Base-by-base conservation (phyloP, 1,140 invertebrate species). In the Zaprionus inermis region DNA sequence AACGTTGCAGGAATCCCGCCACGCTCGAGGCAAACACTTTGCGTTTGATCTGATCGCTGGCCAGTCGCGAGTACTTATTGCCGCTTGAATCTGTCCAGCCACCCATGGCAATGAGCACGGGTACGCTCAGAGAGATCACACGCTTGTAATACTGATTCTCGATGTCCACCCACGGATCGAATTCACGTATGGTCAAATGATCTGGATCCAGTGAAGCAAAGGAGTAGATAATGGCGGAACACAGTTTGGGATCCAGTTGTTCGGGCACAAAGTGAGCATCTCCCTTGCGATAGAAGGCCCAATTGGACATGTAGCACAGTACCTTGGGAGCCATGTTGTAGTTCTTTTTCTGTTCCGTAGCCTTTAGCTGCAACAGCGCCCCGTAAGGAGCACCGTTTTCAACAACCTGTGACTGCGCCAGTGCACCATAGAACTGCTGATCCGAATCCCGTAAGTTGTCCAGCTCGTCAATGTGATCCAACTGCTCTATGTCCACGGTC, bases 61-160 rank as follows among this genome's bases (percentile, higher is more conserved):
- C 96, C 14, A 97, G 88, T 54, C 95, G 94, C 0, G 96, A 97
- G 86, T 97, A 98, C 90, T 97, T 97, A 80, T 96, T 95, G 0
- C 96, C 96, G 3, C 94, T 93, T 5, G 97, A 97, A 85, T 98
- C 97, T 0, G 97, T 97, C 97, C 97, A 98, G 0, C 97, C 97
- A n/a, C 97, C 97, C 38, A 98, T 88, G 3, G 96, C 96, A 16
- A 98, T 88, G 2, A 98, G 76, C 0, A 97, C 94, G 81, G 95
- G 95, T 0, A 96, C 92, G 22, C 79, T 74, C 1, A 82, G 36
- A 0, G 76, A 64, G 6, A 79, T 78, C 0, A 81, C 79, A 5
- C 89, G 67, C 12, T 74, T 67, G 36, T 70, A 93, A 93, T 95
- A 94, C 96, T 97, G 95, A 80, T 98, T 96, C 60, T 97, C 96